Evolutionary conservation across 2,888 invertebrate species (phyloP), one percentile per base, ranked within the genome.

Genomic region (Ditylenchus weischeri): DNA sequence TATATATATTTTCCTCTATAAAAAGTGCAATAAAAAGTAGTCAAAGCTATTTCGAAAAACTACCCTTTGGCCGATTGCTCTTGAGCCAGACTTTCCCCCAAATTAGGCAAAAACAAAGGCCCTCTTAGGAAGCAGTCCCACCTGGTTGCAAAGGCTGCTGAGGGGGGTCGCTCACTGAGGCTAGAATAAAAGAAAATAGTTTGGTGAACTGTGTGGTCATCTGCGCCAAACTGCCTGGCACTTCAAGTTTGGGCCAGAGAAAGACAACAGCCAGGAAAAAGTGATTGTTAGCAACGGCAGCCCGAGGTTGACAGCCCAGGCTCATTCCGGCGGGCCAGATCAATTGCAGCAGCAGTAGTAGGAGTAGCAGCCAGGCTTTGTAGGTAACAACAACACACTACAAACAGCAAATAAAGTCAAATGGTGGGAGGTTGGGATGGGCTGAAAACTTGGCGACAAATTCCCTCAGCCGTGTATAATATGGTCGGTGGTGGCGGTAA

Each of bases 151-250:
- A 35, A 23, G 51, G 11, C 8, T n/a, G 47, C 57, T 76, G 74
- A 54, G 80, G 76, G 35, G 81, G 81, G 71, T 81, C 81, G 74
- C 79, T 78, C 51, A 81, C 79, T 69, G 79, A 79, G 60, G 81
- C 81, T 59, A 81, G 75, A 68, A 81, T 81, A 69, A 81, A 81
- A 23, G 81, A 80, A 72, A 81, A 78, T 54, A 81, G 75, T 70
- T 81, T 81, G 43, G 81, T 80, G 75, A 81, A 81, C 75, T 81
- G 81, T 54, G 80, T 88, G 89, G 64, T 90, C 89, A 80, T 91
- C 54, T 29, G 54, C 54, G 10, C 54, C 54, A 29, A 54, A 18
- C 29, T 11, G 10, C 13, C 23, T 1, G 54, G 54, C 54, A 7
- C 54, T 54, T 23, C n/a, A 54, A 54, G 23, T 23, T 23, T 54